phyloP scores from a whole-genome alignment of 2,888 invertebrate species.

The Sesia apiformis region DNA sequence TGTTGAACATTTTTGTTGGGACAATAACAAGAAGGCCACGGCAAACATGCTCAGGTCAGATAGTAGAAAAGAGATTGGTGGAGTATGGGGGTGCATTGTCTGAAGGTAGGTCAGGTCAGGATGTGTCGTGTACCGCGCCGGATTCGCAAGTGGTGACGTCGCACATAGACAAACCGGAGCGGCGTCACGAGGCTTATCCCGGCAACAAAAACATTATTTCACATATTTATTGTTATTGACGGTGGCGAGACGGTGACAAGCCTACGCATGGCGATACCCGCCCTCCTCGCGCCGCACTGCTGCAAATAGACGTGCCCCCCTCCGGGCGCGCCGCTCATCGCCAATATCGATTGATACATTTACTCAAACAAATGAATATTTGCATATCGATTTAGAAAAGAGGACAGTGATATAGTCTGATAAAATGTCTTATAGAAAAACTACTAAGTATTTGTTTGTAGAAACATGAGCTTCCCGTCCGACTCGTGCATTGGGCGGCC shows the following conservation, averaged over 20 bases:
- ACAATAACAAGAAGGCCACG: no score
- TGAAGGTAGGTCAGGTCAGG: slow-evolving; percentile 67
- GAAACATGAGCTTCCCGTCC: no score
- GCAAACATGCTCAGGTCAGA: no score
- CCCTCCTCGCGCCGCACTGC: slow-evolving; percentile 33
- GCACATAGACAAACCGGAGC: slow-evolving; percentile 68
- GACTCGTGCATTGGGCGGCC: no score
- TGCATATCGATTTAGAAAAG: no score
- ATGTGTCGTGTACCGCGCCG: slow-evolving; percentile 13
- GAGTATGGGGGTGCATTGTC: slow-evolving; percentile 19
- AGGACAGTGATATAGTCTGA: no score
- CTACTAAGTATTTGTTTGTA: no score
- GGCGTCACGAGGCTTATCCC: slow-evolving; percentile 61
- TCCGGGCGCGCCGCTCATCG: neutral
- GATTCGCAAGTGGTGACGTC: slow-evolving; percentile 67
- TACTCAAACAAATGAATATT: no score
- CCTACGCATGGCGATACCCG: slow-evolving; percentile 54
- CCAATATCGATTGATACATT: neutral
- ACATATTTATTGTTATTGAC: slow-evolving; percentile 69
- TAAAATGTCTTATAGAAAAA: no score
- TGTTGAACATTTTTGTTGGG: no score
- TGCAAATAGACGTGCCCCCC: slow-evolving; percentile 25
- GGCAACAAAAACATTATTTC: slow-evolving; percentile 61
- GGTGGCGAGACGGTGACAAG: slow-evolving; percentile 67
- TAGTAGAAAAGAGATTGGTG: no score